Evolutionary conservation across 2,113 vertebrate genomes (phyloP), one percentile per base, ranked within the genome.

Genomic region (Ursus arctos): DNA sequence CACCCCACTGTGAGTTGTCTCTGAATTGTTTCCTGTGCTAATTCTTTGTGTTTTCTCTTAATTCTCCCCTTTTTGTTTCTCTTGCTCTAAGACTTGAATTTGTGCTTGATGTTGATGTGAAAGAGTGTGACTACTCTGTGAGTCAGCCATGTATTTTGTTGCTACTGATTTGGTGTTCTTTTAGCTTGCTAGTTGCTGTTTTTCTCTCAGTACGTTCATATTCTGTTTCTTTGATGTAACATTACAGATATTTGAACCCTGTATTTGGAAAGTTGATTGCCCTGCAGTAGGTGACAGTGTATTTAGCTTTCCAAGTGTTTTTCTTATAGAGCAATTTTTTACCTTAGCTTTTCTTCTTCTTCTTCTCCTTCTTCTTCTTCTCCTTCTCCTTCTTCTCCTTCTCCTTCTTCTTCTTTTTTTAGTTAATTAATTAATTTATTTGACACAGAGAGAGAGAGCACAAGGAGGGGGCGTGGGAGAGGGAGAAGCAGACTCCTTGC

Each of bases 151-250:
- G n/a, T 65, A 53, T 65, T 87, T 76, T 96, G 69, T 74, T 92
- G 61, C 93, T 82, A 6, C 79, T 82, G 28, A 33, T 86, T 96
- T 95, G 81, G 69, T 36, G 65, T 33, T 65, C 7, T 55, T 57
- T 82, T 74, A 49, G 12, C 11, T 94, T 55, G 81, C 18, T 88
- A 36, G 24, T 83, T 95, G 51, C 22, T 91, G 1, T 67, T 14
- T 97, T 71, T 91, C 26, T 69, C 51, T 10, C 3, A 92, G 19
- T 1, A 43, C 53, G 33, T 83, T 94, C 24, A 43, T 89, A 72
- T 33, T 16, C 33, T 90, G 19, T 96, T 94, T 91, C 53, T 96
- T 90, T 69, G 81, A 40, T 87, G 15, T 95, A 36, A 72, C 13
- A 53, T n/a, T 92, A 57, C 28, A 53, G n/a, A 47, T 79, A 18